Evolutionary conservation across 2,113 vertebrate species (phyloP).

Genomic region (Eira barbara): DNA sequence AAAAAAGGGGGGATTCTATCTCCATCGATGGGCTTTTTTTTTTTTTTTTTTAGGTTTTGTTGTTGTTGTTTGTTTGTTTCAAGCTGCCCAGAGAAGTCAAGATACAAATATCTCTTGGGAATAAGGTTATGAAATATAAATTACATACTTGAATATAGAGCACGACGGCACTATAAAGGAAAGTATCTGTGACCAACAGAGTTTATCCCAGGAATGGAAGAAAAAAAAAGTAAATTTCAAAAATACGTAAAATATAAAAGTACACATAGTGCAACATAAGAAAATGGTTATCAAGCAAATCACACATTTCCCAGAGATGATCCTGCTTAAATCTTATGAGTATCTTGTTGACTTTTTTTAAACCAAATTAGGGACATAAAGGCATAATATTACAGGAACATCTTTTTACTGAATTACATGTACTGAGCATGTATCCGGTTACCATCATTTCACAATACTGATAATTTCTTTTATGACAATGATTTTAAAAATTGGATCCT

Average conservation of each 20-base stretch:
- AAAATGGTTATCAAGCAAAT: not conserved
- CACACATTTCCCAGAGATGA: not conserved
- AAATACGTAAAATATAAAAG: not conserved
- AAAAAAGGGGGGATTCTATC: not conserved
- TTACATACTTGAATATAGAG: not conserved
- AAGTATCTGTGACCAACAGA: not conserved
- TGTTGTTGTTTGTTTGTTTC: not conserved
- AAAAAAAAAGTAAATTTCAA: not conserved
- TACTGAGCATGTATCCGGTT: not conserved
- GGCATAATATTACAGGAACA: not conserved
- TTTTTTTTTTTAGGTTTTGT: not conserved
- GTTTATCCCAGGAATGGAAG: not conserved
- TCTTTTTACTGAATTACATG: not conserved
- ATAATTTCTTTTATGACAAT: not conserved
- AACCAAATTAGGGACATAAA: not conserved
- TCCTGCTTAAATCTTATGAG: not conserved
- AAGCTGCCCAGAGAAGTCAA: not conserved
- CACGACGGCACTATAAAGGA: not conserved
- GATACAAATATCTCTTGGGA: not conserved
- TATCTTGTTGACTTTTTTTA: not conserved
- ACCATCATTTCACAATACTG: not conserved
- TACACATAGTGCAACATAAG: not conserved
- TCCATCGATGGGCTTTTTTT: not conserved
- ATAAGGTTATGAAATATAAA: not conserved
- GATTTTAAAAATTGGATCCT: not conserved